These are phyloP conservation scores for Axinella damicornis DNA, from an alignment of 37 sponge, comb jelly and placozoan species.

Conservation along the genomic window DNA sequence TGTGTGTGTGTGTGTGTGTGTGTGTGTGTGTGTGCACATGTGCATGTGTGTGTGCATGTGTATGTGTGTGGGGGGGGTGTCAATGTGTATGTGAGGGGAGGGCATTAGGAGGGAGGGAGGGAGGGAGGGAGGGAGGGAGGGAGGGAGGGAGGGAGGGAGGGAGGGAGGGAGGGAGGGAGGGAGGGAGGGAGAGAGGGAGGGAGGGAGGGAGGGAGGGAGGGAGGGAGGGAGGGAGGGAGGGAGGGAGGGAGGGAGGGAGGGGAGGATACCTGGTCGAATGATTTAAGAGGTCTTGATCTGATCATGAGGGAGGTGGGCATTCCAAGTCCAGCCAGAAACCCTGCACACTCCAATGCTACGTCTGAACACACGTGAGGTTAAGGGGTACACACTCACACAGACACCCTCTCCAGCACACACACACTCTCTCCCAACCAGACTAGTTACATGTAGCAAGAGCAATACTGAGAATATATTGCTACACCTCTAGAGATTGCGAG, in stretches of 20 bases:
- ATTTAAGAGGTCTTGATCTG: constrained; percentile 78
- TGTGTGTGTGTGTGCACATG: not conserved
- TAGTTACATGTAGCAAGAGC: too few species aligned
- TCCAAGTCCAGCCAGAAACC: constrained; percentile 84
- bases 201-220: too few species aligned
- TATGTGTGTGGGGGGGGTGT: not conserved
- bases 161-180: too few species aligned
- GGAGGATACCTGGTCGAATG: constrained; percentile 56
- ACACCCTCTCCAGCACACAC: too few species aligned
- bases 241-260: too few species aligned
- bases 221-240: too few species aligned
- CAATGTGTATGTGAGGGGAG: not conserved
- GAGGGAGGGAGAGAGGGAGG: too few species aligned
- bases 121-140: too few species aligned
- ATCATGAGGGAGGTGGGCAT: constrained; percentile 77
- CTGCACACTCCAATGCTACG: constrained; percentile 96
- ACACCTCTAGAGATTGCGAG: too few species aligned
- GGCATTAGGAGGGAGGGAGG: not conserved
- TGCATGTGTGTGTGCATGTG: not conserved
- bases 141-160: too few species aligned
- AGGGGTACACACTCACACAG: not conserved
- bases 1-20: constrained; percentile 6
- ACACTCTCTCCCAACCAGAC: too few species aligned
- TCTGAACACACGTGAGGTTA: constrained; percentile 41
- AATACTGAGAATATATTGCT: too few species aligned